Evolutionary conservation across 2,113 vertebrate species (phyloP).

Genomic region (Ammodytes dubius): DNA sequence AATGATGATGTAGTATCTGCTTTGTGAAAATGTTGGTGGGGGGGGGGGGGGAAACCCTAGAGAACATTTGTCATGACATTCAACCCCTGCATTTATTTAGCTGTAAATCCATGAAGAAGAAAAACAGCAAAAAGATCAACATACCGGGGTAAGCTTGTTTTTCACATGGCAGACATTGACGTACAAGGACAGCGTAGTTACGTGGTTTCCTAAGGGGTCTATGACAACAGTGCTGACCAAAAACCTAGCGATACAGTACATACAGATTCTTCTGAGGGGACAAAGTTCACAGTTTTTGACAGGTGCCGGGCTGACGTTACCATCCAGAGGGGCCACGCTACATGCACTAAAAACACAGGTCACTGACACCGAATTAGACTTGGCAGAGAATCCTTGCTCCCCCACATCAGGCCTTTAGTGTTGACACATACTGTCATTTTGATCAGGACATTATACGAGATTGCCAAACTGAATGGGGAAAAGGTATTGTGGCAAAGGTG

Average conservation of each 20-base stretch:
- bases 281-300: conserved; percentile 78
- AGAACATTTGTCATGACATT: conserved; percentile 50
- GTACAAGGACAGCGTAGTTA: conserved; percentile 47
- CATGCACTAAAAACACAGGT: conserved; percentile 66
- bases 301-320: conserved; percentile 42
- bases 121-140: conserved; percentile 57
- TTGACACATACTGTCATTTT: conserved; percentile 58
- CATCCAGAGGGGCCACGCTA: conserved; percentile 41
- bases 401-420: conserved; percentile 3
- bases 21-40: conserved; percentile 33
- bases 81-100: conserved; percentile 65
- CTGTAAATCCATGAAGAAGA: conserved; percentile 59
- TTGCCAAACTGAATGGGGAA: conserved; percentile 13
- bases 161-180: conserved; percentile 67
- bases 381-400: conserved; percentile 45
- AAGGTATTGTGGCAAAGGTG: not conserved
- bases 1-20: conserved; percentile 32
- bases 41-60: conserved; percentile 13
- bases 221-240: conserved; percentile 38
- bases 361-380: conserved; percentile 70
- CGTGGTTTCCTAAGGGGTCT: conserved; percentile 43
- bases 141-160: conserved; percentile 56
- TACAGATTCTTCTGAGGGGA: conserved; percentile 57
- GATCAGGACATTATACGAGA: conserved; percentile 34
- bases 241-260: conserved; percentile 63